These are phyloP conservation scores for Sinohyriopsis cumingii DNA, from an alignment of 2,888 invertebrate genomes.

Conservation along the genomic window DNA sequence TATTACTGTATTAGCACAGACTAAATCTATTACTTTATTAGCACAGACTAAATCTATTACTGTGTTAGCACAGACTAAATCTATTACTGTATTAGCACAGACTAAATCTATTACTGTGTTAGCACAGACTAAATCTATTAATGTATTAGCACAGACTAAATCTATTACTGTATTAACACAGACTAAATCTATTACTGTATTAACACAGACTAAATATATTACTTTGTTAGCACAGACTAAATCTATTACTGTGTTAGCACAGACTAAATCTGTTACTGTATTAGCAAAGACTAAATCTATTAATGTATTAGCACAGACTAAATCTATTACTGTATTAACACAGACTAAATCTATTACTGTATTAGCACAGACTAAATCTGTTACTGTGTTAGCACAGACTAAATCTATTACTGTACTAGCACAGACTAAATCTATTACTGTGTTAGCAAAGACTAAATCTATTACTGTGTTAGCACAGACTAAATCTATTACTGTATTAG, in stretches of 20 bases:
- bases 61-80: background rate
- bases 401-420: background rate
- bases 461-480: background rate
- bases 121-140: background rate
- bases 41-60: background rate
- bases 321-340: background rate
- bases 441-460: background rate
- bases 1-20: background rate
- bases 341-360: background rate
- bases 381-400: background rate
- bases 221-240: background rate
- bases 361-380: background rate
- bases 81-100: background rate
- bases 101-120: background rate
- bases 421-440: background rate
- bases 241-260: background rate
- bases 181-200: background rate
- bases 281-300: background rate
- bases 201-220: background rate
- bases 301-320: background rate
- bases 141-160: background rate
- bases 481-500: background rate
- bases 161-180: background rate
- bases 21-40: background rate
- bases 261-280: background rate